Percentiles rank a stretch among this genome's conserved stretches.
These are phyloP conservation scores for Laodelphax striatellus DNA, from an alignment of 1,140 invertebrate genomes.

Conservation along the genomic window DNA sequence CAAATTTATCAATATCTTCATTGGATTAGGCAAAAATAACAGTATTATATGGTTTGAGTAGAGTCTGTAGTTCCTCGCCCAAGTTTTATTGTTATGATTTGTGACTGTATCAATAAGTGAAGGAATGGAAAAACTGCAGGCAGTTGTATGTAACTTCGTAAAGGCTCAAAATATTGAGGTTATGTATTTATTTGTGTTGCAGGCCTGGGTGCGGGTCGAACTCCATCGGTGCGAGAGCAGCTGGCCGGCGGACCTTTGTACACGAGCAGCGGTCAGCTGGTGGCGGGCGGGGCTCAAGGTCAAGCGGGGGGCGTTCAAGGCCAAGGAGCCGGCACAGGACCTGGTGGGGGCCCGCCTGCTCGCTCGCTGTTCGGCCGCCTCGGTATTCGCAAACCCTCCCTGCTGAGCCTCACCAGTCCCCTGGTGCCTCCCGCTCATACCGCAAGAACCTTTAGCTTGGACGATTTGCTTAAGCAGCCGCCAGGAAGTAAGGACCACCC, in stretches of 20 bases:
- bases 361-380: conserved; percentile 58
- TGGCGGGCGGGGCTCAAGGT: conserved; percentile 9
- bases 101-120: too few relatives aligned
- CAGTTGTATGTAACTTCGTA: too few relatives aligned
- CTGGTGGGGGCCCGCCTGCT: conserved; percentile 25
- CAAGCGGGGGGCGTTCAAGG: conserved; percentile 9
- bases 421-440: conserved; percentile 34
- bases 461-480: conserved; percentile 64
- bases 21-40: too few relatives aligned
- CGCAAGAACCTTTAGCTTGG: conserved; percentile 65
- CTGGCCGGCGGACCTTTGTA: conserved; percentile 21
- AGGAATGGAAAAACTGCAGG: too few relatives aligned
- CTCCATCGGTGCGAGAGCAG: conserved; percentile 31
- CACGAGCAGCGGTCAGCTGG: neutral
- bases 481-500: conserved; percentile 49
- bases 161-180: too few relatives aligned
- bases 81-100: too few relatives aligned
- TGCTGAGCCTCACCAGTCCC: conserved; percentile 55
- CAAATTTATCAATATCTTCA: too few relatives aligned
- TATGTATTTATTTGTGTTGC: neutral
- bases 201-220: conserved; percentile 1
- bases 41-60: too few relatives aligned
- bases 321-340: conserved; percentile 13
- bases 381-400: conserved; percentile 67
- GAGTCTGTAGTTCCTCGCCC: too few relatives aligned